These are phyloP conservation scores for Verasper variegatus DNA, from an alignment of 2,113 vertebrate genomes.

Conservation along the genomic window DNA sequence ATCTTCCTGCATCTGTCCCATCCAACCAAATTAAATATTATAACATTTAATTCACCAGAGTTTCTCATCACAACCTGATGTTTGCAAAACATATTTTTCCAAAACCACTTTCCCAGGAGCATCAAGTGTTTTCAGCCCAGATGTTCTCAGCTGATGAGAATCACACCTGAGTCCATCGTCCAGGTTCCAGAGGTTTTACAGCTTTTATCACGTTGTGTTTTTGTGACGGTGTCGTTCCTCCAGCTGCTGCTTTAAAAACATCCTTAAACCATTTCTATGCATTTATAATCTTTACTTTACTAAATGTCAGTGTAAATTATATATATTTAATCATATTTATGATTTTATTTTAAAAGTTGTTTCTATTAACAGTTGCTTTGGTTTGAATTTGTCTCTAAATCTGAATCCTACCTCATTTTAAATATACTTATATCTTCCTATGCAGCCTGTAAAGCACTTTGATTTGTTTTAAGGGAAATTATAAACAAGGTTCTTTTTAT, in stretches of 20 bases:
- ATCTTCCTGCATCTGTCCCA: background rate
- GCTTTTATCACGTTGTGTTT: background rate
- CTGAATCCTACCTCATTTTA: no score
- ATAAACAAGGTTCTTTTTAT: no score
- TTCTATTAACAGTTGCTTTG: no score
- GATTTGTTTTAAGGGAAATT: no score
- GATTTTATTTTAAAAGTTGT: no score
- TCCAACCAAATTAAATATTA: background rate
- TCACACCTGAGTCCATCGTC: slow-evolving; percentile 37
- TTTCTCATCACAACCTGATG: background rate
- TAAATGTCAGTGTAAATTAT: no score
- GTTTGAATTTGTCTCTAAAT: no score
- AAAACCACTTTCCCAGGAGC: slow-evolving; percentile 16
- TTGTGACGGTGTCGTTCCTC: background rate
- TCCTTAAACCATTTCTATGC: no score
- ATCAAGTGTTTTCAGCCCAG: background rate
- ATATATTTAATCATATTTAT: no score
- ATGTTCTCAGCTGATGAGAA: slow-evolving; percentile 2
- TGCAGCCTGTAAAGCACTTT: no score
- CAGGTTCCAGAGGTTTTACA: background rate
- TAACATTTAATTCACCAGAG: background rate
- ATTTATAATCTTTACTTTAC: no score
- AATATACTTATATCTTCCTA: no score
- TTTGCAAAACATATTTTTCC: background rate
- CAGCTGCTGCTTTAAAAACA: slow-evolving; percentile 2